These are phyloP conservation scores for Philereme transversata DNA, from an alignment of 2,888 invertebrate species.

Conservation along the genomic window DNA sequence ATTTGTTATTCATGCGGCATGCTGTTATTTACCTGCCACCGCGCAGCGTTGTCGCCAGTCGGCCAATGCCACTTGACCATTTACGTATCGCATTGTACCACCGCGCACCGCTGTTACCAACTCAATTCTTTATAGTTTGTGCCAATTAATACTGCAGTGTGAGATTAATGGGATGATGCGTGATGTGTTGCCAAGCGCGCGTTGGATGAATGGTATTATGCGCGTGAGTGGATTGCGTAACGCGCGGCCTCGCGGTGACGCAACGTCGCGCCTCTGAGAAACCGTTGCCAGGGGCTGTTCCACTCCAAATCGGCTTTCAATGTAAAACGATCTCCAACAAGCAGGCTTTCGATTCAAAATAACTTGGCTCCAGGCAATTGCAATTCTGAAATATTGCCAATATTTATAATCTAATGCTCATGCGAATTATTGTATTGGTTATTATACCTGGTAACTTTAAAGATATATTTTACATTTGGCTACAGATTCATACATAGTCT, in stretches of 20 bases:
- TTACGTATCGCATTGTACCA: slow-evolving; percentile 11
- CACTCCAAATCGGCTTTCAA: slow-evolving; percentile 12
- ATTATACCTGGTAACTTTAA: too few relatives aligned
- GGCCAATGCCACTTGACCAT: slow-evolving; percentile 35
- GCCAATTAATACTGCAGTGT: slow-evolving; percentile 29
- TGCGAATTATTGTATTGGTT: too few relatives aligned
- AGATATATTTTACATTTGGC: too few relatives aligned
- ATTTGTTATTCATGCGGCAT: slow-evolving; percentile 32
- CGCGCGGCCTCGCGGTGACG: slow-evolving; percentile 60
- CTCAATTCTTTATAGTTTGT: slow-evolving; percentile 14
- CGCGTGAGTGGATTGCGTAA: slow-evolving; percentile 74
- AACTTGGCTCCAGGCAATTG: neutral
- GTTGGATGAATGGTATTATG: slow-evolving; percentile 74
- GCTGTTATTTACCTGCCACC: slow-evolving; percentile 33
- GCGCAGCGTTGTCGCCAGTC: slow-evolving; percentile 20
- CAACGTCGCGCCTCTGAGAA: slow-evolving; percentile 62
- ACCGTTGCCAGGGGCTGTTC: slow-evolving; percentile 44
- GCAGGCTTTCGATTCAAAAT: slow-evolving; percentile 4
- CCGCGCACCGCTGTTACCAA: slow-evolving; percentile 21
- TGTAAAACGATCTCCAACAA: slow-evolving; percentile 6
- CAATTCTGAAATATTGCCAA: too few relatives aligned
- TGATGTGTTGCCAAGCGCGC: slow-evolving; percentile 63
- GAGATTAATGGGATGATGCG: slow-evolving; percentile 34
- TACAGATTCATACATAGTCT: too few relatives aligned
- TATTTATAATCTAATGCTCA: too few relatives aligned